Percentiles rank a stretch among this genome's conserved stretches.
phyloP scores from a whole-genome alignment of 2,113 vertebrate species.

The Menidia beryllina region DNA sequence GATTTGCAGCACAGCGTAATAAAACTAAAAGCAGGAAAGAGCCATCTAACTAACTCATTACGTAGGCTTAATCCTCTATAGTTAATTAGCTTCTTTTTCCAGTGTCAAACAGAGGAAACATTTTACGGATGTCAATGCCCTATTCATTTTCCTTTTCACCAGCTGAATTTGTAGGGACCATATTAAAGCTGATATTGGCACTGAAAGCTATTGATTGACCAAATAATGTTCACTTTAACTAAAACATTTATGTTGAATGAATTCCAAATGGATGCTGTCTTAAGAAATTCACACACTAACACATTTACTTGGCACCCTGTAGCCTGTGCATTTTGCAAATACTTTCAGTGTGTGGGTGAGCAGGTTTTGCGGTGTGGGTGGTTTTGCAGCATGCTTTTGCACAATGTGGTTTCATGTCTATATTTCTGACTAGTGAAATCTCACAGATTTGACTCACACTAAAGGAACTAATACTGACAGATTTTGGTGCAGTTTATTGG shows the following conservation, averaged over 20 bases:
- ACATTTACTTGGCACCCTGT: constrained; percentile 32
- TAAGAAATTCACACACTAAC: constrained; percentile 38
- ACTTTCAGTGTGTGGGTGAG: constrained; percentile 29
- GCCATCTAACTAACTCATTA: constrained; percentile 64
- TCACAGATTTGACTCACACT: constrained; percentile 52
- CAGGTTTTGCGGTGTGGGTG: constrained; percentile 50
- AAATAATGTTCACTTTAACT: constrained; percentile 10
- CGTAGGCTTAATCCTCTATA: constrained; percentile 67
- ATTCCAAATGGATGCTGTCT: constrained; percentile 45
- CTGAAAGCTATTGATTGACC: neutral
- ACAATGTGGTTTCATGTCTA: constrained; percentile 35
- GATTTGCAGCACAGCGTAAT: constrained; percentile 63
- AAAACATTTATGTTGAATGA: constrained; percentile 53
- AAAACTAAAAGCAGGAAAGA: constrained; percentile 71
- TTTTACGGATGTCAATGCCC: constrained; percentile 46
- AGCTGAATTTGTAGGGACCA: constrained; percentile 16
- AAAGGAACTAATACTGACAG: constrained; percentile 40
- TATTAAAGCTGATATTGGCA: constrained; percentile 27
- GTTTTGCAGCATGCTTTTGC: constrained; percentile 39
- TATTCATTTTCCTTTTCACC: constrained; percentile 20
- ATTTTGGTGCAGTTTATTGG: constrained; percentile 21
- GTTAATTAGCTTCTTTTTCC: constrained; percentile 63
- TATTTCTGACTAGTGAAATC: constrained; percentile 43
- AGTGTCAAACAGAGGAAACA: constrained; percentile 59
- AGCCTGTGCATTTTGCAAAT: constrained; percentile 43